Percentiles rank a stretch among this genome's conserved stretches.
Evolutionary conservation across 2,113 vertebrate species (phyloP).

Genomic region (Lagopus leucura): DNA sequence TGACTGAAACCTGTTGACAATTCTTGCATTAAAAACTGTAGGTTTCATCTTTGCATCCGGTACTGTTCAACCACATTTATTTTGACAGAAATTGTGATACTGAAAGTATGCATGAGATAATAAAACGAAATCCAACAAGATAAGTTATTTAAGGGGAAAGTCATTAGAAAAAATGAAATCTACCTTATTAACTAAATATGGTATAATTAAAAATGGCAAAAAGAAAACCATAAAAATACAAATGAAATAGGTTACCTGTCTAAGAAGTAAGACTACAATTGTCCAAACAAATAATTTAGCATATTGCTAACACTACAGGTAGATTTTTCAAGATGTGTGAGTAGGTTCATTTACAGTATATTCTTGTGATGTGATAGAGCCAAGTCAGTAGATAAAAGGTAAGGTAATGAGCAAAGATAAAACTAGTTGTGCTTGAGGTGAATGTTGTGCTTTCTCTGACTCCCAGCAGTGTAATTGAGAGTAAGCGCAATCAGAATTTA

Average conservation of each 20-base stretch:
- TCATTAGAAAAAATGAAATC: slow-evolving; percentile 22
- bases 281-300: not conserved
- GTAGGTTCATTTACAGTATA: not conserved
- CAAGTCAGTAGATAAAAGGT: not conserved
- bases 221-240: not conserved
- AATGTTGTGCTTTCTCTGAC: not conserved
- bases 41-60: not conserved
- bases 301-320: not conserved
- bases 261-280: not conserved
- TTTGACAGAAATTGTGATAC: slow-evolving; percentile 36
- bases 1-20: not conserved
- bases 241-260: not conserved
- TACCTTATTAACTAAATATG: not conserved
- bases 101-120: not conserved
- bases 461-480: not conserved
- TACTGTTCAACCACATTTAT: not conserved
- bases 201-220: not conserved
- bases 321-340: not conserved
- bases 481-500: not conserved
- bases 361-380: not conserved
- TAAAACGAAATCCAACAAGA: slow-evolving; percentile 12
- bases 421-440: not conserved
- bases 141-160: slow-evolving; percentile 18
- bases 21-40: not conserved
- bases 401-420: not conserved